Evolutionary conservation across 2,888 invertebrate species (phyloP).

Genomic region (Caenorhabditis sp.): DNA sequence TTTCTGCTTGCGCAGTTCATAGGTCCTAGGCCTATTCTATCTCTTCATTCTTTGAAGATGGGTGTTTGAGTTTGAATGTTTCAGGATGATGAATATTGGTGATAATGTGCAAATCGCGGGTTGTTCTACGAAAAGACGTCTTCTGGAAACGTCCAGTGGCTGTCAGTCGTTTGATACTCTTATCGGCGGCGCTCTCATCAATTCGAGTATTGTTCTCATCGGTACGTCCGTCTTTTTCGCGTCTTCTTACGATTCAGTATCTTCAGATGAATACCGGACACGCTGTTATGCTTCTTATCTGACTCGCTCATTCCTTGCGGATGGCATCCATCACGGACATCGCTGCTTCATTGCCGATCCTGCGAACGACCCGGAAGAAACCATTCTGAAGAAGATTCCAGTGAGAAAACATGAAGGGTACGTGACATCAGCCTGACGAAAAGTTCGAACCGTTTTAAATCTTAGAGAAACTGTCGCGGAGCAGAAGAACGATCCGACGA

Average conservation of each 20-base stretch:
- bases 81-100: slow-evolving; percentile 45
- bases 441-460: no score
- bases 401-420: not conserved
- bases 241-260: not conserved
- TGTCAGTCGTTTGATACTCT: slow-evolving; percentile 53
- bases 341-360: slow-evolving; percentile 42
- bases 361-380: slow-evolving; percentile 9
- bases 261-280: slow-evolving; percentile 44
- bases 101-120: slow-evolving; percentile 57
- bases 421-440: not conserved
- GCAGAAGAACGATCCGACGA: not conserved
- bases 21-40: not conserved
- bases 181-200: slow-evolving; percentile 42
- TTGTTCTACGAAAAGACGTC: slow-evolving; percentile 52
- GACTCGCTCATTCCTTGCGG: slow-evolving; percentile 41
- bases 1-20: not conserved
- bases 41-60: not conserved
- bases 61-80: not conserved
- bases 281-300: slow-evolving; percentile 40
- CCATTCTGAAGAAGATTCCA: slow-evolving; percentile 27
- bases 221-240: slow-evolving; percentile 14
- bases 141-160: slow-evolving; percentile 52
- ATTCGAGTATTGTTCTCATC: slow-evolving; percentile 49
- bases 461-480: no score
- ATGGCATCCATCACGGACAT: slow-evolving; percentile 44